Evolutionary conservation across 1,140 invertebrate species (phyloP).

Genomic region (Nasonia longicornis): DNA sequence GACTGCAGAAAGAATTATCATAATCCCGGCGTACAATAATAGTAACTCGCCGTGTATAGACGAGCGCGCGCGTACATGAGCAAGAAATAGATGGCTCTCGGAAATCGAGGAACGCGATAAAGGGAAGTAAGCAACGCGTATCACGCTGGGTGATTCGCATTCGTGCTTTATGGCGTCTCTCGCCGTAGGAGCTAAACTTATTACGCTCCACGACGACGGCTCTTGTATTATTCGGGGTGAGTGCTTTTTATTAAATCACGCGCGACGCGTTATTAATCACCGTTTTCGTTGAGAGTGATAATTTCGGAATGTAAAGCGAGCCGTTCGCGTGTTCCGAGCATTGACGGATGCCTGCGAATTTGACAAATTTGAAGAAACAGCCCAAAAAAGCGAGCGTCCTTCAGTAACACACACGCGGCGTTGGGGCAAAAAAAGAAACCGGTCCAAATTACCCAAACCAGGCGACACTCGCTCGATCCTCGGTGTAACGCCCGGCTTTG

Average conservation of each 20-base stretch:
- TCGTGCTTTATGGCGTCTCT: constrained; percentile 34
- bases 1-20: no score
- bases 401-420: not conserved
- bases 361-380: not conserved
- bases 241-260: constrained; percentile 38
- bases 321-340: not conserved
- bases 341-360: not conserved
- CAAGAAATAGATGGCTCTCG: not conserved
- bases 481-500: not conserved
- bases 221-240: constrained; percentile 18
- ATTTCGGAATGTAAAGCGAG: not conserved
- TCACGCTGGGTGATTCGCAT: constrained; percentile 32
- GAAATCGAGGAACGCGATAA: constrained; percentile 33
- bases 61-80: not conserved
- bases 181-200: constrained; percentile 38
- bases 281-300: no score
- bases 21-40: not conserved
- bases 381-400: not conserved
- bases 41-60: not conserved
- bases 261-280: not conserved
- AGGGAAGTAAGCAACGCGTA: constrained; percentile 2
- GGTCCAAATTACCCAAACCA: not conserved
- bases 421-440: no score
- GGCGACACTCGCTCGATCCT: not conserved
- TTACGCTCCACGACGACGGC: constrained; percentile 17